Conservation (phyloP, 2,888 invertebrate genomes). For the Rotaria socialis region DNA sequence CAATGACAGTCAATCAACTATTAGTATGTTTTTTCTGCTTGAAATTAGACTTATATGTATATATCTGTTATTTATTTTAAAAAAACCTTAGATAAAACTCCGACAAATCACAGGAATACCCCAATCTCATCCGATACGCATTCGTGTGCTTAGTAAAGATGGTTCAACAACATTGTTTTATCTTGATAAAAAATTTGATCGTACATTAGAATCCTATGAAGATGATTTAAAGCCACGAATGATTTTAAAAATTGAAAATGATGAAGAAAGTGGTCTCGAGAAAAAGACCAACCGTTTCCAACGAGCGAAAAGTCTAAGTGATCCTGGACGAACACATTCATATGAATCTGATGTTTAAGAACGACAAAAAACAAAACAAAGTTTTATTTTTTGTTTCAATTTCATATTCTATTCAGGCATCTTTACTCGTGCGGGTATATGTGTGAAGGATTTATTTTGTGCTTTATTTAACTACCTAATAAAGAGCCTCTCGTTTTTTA, state of each 20-base stretch:
- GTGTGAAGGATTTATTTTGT: background rate
- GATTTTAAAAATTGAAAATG: background rate
- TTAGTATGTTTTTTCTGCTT: background rate
- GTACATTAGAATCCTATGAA: background rate
- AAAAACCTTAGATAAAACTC: background rate
- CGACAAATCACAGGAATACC: background rate
- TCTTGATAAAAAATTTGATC: background rate
- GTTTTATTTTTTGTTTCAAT: background rate
- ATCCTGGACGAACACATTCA: background rate
- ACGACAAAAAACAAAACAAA: background rate
- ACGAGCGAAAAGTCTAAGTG: background rate
- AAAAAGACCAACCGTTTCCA: background rate
- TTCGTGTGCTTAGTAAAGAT: background rate
- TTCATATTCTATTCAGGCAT: background rate
- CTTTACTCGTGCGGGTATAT: background rate
- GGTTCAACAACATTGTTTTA: background rate
- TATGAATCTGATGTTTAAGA: background rate
- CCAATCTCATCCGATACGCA: background rate
- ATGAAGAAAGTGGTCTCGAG: background rate
- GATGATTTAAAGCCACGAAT: background rate
- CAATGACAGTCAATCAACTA: background rate
- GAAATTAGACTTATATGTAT: background rate
- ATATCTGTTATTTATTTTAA: background rate
- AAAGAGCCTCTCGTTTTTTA: no score
- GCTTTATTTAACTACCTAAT: no score